These are phyloP conservation scores for Microctonus hyperodae DNA, from an alignment of 2,888 invertebrate species.

Conservation along the genomic window DNA sequence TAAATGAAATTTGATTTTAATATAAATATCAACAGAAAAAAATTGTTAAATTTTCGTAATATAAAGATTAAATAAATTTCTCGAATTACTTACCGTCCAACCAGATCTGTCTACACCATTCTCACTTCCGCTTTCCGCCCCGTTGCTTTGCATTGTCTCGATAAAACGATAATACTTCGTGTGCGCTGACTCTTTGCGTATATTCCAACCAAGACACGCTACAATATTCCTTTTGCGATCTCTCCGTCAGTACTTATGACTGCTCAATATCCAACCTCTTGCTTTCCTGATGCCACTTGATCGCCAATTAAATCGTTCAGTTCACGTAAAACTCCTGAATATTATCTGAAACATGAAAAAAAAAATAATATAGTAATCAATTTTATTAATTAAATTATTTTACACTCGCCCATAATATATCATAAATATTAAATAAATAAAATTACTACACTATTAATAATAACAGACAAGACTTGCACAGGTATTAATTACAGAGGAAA, in stretches of 20 bases:
- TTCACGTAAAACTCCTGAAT: not conserved
- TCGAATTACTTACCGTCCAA: constrained; percentile 56
- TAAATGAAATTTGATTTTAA: not conserved
- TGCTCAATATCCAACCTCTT: constrained; percentile 14
- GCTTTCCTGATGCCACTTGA: constrained; percentile 1
- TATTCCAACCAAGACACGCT: constrained; percentile 6
- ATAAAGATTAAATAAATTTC: not conserved
- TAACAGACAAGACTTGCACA: not conserved
- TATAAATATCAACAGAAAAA: no score
- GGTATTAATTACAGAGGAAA: not conserved
- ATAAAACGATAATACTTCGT: constrained; percentile 17
- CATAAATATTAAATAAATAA: not conserved
- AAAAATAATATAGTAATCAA: not conserved
- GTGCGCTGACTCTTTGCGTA: not conserved
- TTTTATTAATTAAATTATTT: not conserved
- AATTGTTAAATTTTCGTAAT: not conserved
- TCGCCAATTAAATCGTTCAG: not conserved
- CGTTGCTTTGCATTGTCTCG: constrained; percentile 60
- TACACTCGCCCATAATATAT: no score
- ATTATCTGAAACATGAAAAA: not conserved
- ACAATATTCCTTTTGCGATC: not conserved
- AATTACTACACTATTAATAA: not conserved
- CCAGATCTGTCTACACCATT: constrained; percentile 59
- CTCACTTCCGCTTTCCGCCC: constrained; percentile 58
- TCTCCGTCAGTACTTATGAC: not conserved